Evolutionary conservation across 2,888 invertebrate species (phyloP), one percentile per base, ranked within the genome.

Genomic region (Blastobasis adustella): DNA sequence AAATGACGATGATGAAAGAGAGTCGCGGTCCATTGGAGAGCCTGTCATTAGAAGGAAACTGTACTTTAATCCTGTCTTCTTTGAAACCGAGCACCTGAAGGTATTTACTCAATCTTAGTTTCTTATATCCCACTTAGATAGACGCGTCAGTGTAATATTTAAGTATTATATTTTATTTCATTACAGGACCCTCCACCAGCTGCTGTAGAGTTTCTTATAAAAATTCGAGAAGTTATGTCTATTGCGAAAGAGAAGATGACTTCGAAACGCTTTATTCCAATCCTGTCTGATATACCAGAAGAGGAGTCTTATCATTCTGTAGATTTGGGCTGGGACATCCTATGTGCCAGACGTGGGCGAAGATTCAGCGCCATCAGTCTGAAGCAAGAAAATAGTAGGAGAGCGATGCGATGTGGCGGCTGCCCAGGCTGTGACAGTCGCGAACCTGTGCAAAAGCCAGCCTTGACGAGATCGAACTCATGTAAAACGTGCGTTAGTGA

Each of bases 21-120:
- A 73, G 52, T 52, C 76, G 82, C 57, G 73, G 23, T 58, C 78
- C 37, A 74, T 76, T 57, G 81, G 79, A 23, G 84, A 84, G 54
- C 73, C 76, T 46, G 70, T 71, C 0, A 90, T 92, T 6, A 89
- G 96, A 54, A 91, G 93, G 63, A 96, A 96, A 69, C 83, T 96
- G 4, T 96, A 96, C 72, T 96, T 96, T 68, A 96, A 96, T 80
- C 96, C 96, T 0, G 95, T 96, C 0, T 97, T 96, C 76, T 96
- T 97, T 68, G 97, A 97, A 76, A 93, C 93, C 1, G 95, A 96
- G 71, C 84, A 95, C 56, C 82, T 97, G 49, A 90, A 94, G 90
- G 96, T 96, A 89, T 9, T 9, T 4, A 40, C 41, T 9, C 9
- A 40, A 40, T 8, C 23, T 23, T 23, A 23, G 23, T 23, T 23